Percentiles rank a stretch among this genome's conserved stretches.
Conservation (phyloP, 2,888 invertebrate genomes). For the Cephus rjabovi region DNA sequence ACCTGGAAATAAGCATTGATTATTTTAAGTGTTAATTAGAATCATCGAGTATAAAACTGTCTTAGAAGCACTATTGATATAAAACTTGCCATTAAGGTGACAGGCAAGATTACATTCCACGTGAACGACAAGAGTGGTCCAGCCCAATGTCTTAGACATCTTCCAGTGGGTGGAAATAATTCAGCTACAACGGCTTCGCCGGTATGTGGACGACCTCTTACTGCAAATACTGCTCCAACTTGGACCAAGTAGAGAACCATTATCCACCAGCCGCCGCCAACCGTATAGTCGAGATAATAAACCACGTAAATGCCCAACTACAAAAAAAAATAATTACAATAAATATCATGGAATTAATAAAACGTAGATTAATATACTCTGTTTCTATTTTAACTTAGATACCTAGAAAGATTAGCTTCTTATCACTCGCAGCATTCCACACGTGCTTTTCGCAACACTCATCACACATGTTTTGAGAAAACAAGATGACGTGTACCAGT, state of each 20-base stretch:
- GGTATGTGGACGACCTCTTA: slow-evolving; percentile 87
- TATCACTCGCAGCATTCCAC: neutral
- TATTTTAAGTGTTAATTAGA: neutral
- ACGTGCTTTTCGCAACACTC: neutral
- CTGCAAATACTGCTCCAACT: slow-evolving; percentile 85
- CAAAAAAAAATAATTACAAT: slow-evolving; percentile 39
- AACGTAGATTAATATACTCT: neutral
- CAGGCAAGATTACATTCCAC: slow-evolving; percentile 90
- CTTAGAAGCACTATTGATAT: neutral
- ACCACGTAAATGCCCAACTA: slow-evolving; percentile 84
- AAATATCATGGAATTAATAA: neutral
- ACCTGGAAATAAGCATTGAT: slow-evolving; percentile 65
- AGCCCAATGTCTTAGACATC: slow-evolving; percentile 70
- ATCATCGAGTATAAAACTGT: neutral
- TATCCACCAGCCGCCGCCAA: slow-evolving; percentile 91
- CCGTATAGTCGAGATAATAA: slow-evolving; percentile 86
- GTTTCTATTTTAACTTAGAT: neutral
- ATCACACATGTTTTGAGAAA: neutral
- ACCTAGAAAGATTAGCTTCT: neutral
- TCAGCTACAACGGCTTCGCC: slow-evolving; percentile 79
- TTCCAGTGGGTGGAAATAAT: slow-evolving; percentile 70
- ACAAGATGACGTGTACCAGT: neutral
- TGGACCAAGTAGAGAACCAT: slow-evolving; percentile 82
- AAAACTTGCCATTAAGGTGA: slow-evolving; percentile 78
- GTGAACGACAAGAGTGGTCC: slow-evolving; percentile 83